Percentiles rank a stretch among this genome's conserved stretches.
Conservation (phyloP, 1,140 invertebrate genomes). For the Bombus picipes region DNA sequence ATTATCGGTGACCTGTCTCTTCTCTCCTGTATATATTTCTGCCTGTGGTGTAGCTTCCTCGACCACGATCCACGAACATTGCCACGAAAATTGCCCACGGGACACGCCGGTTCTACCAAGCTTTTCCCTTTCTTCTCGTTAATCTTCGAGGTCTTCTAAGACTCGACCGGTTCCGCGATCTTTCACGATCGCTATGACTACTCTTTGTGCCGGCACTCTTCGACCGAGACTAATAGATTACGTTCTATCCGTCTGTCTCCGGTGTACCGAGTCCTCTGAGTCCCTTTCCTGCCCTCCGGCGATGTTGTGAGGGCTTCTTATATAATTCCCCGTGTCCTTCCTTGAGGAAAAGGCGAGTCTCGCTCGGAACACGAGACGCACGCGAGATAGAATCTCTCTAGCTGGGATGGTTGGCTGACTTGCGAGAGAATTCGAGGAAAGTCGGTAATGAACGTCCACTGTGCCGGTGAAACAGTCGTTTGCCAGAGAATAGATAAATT, state of each 20-base stretch:
- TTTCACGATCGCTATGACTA: slow-evolving; percentile 46
- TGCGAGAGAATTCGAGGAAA: slow-evolving; percentile 39
- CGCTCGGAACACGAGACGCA: slow-evolving; percentile 20
- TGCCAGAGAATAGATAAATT: slow-evolving; percentile 6
- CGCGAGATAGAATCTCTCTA: slow-evolving; percentile 21
- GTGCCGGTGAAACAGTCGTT: background rate
- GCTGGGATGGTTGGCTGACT: background rate
- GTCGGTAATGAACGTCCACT: slow-evolving; percentile 12
- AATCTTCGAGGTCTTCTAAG: slow-evolving; percentile 27
- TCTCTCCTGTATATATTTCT: background rate
- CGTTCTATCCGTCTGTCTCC: slow-evolving; percentile 26
- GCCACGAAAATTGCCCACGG: background rate
- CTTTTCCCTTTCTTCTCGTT: slow-evolving; percentile 57
- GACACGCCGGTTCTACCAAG: background rate
- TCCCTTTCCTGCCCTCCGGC: background rate
- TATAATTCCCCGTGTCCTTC: slow-evolving; percentile 41
- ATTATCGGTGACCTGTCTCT: slow-evolving; percentile 12
- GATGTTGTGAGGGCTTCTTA: slow-evolving; percentile 27
- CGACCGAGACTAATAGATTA: slow-evolving; percentile 63
- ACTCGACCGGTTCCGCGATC: slow-evolving; percentile 49
- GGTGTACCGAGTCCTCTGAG: background rate
- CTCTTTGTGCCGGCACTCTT: slow-evolving; percentile 35
- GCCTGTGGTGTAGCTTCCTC: background rate
- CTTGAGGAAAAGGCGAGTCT: slow-evolving; percentile 24
- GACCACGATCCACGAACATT: background rate